Base-by-base conservation (phyloP, 2,797 vertebrate genomes). In the Gymnoscopelus braueri region DNA sequence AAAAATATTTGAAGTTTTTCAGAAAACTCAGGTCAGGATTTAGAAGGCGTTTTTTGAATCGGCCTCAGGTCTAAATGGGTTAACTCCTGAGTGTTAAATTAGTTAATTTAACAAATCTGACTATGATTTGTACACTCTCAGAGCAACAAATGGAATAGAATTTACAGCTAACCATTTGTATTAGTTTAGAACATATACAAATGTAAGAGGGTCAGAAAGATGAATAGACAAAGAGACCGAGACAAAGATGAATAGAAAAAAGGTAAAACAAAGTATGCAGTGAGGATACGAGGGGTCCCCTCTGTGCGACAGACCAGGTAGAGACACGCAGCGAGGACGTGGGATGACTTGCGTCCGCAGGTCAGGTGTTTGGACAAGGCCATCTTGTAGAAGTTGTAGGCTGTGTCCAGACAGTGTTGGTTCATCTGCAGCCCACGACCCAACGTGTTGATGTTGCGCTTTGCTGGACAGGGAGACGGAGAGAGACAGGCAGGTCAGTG, bases 341-440 rank as follows among this genome's bases (percentile, higher is more conserved):
- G 96, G 1, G 89, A 67, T 62, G 94, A 86, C 87, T 91, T 96
- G 26, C 96, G 93, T 0, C 97, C 97, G 0, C 92, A 89, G 0
- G 97, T 99, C 60, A 99, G 89, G 24, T 94, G 95, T 59, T 97
- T 97, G 82, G 81, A 88, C 61, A 98, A 95, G 0, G 97, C 97
- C 97, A 99, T 98, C 93, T 96, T 97, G 93, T 97, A 99, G 91
- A 99, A 99, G 90, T 98, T 99, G 82, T 96, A 96, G 69, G 98
- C 97, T 0, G 96, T 99, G 88, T 99, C 95, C 85, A 99, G 86
- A 71, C 97, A 98, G 70, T 98, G 98, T 19, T 97, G 92, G 91
- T 96, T 99, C 88, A 99, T 94, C 84, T 99, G 96, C 72, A 99
- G 93, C 90, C 98, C 97, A 80, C 92, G 95, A 44, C 98, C 97